phyloP scores from a whole-genome alignment of 2,113 vertebrate species.

The Protobothrops mucrosquamatus region DNA sequence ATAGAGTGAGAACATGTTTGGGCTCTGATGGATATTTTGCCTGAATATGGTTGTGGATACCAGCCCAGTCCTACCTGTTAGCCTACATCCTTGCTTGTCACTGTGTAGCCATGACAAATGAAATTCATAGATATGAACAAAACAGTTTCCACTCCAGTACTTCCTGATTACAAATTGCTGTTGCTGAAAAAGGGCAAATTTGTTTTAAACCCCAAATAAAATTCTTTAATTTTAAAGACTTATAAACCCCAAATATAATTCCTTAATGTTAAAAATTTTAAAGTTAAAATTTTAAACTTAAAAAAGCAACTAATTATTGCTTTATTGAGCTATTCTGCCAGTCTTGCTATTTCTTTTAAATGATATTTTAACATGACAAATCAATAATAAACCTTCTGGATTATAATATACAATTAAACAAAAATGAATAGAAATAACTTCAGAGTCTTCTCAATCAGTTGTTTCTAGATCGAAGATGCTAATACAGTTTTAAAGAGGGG shows the following conservation, averaged over 20 bases:
- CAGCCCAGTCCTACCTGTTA: background rate
- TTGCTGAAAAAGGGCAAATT: background rate
- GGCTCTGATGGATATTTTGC: background rate
- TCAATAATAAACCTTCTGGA: conserved; percentile 64
- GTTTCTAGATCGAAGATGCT: conserved; percentile 47
- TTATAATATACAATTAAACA: conserved; percentile 44
- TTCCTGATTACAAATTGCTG: background rate
- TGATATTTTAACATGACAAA: conserved; percentile 65
- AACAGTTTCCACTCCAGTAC: conserved; percentile 32
- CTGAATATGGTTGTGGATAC: background rate
- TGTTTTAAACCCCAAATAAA: conserved; percentile 39
- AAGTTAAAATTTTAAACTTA: too few species aligned
- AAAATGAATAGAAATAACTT: conserved; percentile 56
- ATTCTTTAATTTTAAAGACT: conserved; percentile 48
- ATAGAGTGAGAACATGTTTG: background rate
- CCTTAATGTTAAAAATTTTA: too few species aligned
- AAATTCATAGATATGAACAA: conserved; percentile 11
- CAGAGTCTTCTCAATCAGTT: conserved; percentile 51
- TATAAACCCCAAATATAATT: too few species aligned
- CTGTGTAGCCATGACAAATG: background rate
- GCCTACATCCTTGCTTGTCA: background rate
- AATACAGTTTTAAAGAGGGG: conserved; percentile 15
- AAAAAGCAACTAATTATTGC: conserved; percentile 53
- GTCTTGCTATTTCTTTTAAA: conserved; percentile 68
- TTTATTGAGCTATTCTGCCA: conserved; percentile 59